Evolutionary conservation across 1,140 invertebrate genomes (phyloP).

Genomic region (Aphis craccivora): DNA sequence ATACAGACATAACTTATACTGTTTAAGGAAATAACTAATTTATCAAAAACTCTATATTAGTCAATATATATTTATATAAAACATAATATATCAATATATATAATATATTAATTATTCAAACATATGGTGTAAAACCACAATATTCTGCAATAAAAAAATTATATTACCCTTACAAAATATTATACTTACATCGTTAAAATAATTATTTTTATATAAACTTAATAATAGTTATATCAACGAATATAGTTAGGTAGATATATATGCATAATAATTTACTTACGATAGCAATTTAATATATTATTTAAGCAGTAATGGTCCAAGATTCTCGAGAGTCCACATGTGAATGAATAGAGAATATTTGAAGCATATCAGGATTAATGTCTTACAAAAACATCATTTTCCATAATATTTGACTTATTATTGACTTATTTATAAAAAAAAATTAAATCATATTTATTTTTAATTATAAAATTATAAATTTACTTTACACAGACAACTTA

Average conservation of each 20-base stretch:
- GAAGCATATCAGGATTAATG: too few species aligned
- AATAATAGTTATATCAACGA: too few species aligned
- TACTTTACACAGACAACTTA: neutral
- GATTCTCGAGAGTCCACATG: too few species aligned
- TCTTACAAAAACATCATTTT: too few species aligned
- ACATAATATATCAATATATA: neutral
- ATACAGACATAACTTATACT: neutral
- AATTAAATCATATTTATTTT: neutral
- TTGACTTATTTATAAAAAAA: too few species aligned
- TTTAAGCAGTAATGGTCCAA: too few species aligned
- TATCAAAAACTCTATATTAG: neutral
- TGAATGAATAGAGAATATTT: too few species aligned
- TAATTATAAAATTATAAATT: neutral
- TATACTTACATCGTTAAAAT: neutral
- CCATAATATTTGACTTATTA: too few species aligned
- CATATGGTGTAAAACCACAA: neutral
- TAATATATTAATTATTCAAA: neutral
- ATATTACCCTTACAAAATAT: neutral
- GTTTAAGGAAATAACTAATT: slow-evolving; percentile 9
- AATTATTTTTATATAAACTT: too few species aligned
- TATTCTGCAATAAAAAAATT: neutral
- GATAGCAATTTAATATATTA: too few species aligned
- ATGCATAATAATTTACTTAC: too few species aligned
- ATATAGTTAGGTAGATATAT: too few species aligned
- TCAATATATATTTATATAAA: neutral